These are phyloP conservation scores for Calyptomena viridis DNA, from an alignment of 2,113 vertebrate genomes.

Conservation along the genomic window DNA sequence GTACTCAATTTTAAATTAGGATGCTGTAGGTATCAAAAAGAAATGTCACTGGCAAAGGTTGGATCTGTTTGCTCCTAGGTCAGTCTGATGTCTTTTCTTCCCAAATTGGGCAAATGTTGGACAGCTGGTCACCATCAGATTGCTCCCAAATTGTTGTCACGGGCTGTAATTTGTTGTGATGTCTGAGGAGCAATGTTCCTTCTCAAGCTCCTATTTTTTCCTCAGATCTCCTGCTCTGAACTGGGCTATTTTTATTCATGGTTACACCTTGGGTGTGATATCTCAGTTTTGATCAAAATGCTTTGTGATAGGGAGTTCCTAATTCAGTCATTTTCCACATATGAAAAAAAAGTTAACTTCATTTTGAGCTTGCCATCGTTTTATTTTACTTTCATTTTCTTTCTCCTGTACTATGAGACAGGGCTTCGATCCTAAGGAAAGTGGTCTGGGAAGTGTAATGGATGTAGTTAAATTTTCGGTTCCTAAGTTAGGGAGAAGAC, in stretches of 20 bases:
- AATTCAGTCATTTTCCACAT: neutral
- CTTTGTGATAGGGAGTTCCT: neutral
- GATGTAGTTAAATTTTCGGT: neutral
- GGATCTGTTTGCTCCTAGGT: neutral
- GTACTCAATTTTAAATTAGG: neutral
- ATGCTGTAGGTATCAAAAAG: neutral
- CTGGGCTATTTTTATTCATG: neutral
- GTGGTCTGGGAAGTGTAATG: neutral
- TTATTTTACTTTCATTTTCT: neutral
- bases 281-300: neutral
- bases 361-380: neutral
- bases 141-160: neutral
- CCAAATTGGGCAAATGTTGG: neutral
- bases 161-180: neutral
- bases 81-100: neutral
- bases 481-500: neutral
- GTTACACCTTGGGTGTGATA: neutral
- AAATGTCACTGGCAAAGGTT: neutral
- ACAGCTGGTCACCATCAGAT: neutral
- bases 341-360: neutral
- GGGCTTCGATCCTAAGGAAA: neutral
- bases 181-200: neutral
- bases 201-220: neutral
- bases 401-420: neutral
- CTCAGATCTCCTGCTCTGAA: neutral